phyloP scores from a whole-genome alignment of 1,140 invertebrate species.

The Triops longicaudatus region DNA sequence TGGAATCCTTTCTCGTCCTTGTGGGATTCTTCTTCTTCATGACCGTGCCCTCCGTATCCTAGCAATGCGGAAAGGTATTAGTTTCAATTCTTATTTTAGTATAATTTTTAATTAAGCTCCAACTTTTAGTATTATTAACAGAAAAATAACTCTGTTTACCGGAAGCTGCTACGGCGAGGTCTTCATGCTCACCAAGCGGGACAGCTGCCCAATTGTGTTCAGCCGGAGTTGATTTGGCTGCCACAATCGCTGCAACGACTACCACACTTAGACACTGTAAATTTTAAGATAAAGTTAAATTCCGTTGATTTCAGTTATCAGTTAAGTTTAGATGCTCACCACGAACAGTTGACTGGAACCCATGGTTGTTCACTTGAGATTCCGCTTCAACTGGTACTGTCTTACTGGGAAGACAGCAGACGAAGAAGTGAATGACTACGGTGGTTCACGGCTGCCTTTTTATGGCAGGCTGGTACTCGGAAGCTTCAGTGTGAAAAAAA shows the following conservation, averaged over 20 bases:
- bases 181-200: background rate
- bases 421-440: background rate
- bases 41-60: constrained; percentile 4
- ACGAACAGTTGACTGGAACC: background rate
- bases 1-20: background rate
- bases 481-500: background rate
- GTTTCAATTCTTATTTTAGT: too few relatives aligned
- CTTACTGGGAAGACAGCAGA: constrained; percentile 11
- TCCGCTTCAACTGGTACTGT: constrained; percentile 2
- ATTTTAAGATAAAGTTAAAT: background rate
- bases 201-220: background rate
- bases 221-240: constrained; percentile 5
- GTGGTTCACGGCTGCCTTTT: background rate
- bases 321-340: background rate
- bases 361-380: background rate
- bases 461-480: background rate
- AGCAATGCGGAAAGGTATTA: background rate
- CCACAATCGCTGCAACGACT: background rate
- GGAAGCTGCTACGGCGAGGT: constrained; percentile 3
- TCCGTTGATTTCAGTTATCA: background rate
- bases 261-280: background rate
- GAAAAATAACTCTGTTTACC: background rate
- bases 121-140: background rate
- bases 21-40: constrained; percentile 3
- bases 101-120: background rate